Evolutionary conservation across 2,888 invertebrate species (phyloP).

Genomic region (Parnassius mnemosyne): DNA sequence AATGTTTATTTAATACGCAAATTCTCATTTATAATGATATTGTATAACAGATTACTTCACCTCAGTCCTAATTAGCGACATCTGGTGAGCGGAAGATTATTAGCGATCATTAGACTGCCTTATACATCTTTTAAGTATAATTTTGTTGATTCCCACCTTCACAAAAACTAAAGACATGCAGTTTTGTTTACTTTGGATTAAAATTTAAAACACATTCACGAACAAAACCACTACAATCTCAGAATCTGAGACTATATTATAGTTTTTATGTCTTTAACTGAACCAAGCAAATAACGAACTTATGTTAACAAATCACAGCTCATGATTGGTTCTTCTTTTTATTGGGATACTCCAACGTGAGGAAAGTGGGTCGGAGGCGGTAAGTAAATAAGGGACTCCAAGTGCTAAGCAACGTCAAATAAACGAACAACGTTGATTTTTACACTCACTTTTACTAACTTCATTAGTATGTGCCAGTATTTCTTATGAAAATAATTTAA

Average conservation of each 20-base stretch:
- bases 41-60: too few species aligned
- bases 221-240: conserved; percentile 16
- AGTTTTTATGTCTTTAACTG: background rate
- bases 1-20: too few species aligned
- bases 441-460: too few species aligned
- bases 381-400: conserved; percentile 11
- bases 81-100: too few species aligned
- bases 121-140: background rate
- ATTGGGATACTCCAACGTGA: conserved; percentile 6
- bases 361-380: conserved; percentile 18
- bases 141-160: conserved; percentile 4
- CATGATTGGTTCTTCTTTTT: too few species aligned
- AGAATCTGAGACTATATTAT: background rate
- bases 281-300: conserved; percentile 1
- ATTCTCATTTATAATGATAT: too few species aligned
- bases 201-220: conserved; percentile 19
- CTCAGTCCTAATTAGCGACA: too few species aligned
- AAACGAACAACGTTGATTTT: conserved; percentile 13
- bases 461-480: too few species aligned
- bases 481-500: too few species aligned
- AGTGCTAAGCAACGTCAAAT: conserved; percentile 25
- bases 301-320: background rate
- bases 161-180: background rate
- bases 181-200: conserved; percentile 17
- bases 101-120: too few species aligned